Evolutionary conservation across 2,113 vertebrate genomes (phyloP).

Genomic region (Tenebrosternarchus preto): DNA sequence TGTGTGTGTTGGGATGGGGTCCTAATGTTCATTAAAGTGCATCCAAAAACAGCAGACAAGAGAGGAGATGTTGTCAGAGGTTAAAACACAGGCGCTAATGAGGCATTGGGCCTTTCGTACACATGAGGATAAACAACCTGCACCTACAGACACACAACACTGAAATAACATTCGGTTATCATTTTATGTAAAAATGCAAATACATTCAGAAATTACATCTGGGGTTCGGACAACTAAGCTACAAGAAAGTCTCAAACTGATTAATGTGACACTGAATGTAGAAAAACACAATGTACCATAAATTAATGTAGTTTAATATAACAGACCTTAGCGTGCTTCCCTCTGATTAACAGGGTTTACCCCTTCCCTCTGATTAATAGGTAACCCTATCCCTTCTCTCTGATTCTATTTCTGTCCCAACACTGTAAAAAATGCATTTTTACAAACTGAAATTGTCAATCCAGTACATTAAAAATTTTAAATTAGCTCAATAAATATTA

Average conservation of each 20-base stretch:
- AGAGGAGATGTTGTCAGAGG: slow-evolving; percentile 39
- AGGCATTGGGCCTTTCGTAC: slow-evolving; percentile 47
- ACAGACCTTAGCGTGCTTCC: slow-evolving; percentile 42
- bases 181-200: slow-evolving; percentile 56
- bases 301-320: slow-evolving; percentile 20
- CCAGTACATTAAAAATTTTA: slow-evolving; percentile 18
- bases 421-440: slow-evolving; percentile 14
- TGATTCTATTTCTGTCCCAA: slow-evolving; percentile 23
- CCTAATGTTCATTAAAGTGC: slow-evolving; percentile 79
- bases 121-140: slow-evolving; percentile 54
- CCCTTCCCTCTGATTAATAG: slow-evolving; percentile 12
- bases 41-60: slow-evolving; percentile 75
- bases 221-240: slow-evolving; percentile 57
- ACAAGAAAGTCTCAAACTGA: slow-evolving; percentile 41
- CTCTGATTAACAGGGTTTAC: slow-evolving; percentile 38
- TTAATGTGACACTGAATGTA: neutral
- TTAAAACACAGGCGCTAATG: slow-evolving; percentile 56
- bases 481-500: slow-evolving; percentile 21
- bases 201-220: slow-evolving; percentile 59
- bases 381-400: slow-evolving; percentile 16
- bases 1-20: slow-evolving; percentile 58
- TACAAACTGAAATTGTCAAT: neutral
- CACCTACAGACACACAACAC: slow-evolving; percentile 55
- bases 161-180: slow-evolving; percentile 58
- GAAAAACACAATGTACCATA: neutral